Conservation (phyloP, 2,113 vertebrate species). For the Nematolebias whitei region DNA sequence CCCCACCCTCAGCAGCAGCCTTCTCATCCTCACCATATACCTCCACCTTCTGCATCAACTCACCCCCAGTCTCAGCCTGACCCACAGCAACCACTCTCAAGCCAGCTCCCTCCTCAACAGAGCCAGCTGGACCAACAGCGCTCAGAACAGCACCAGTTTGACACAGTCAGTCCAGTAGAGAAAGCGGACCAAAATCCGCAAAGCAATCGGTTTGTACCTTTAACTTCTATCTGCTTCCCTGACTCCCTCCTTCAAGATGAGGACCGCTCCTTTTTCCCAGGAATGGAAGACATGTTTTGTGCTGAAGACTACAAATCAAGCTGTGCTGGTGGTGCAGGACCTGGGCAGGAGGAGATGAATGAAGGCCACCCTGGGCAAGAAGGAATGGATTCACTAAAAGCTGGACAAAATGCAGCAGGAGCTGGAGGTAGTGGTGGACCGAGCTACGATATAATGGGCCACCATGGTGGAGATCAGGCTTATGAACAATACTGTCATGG, state of each 20-base stretch:
- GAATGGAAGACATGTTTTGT: slow-evolving; percentile 97
- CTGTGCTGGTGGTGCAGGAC: slow-evolving; percentile 79
- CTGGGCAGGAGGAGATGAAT: slow-evolving; percentile 77
- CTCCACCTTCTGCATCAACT: slow-evolving; percentile 61
- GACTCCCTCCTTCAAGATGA: slow-evolving; percentile 93
- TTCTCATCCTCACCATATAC: slow-evolving; percentile 74
- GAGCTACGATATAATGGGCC: slow-evolving; percentile 84
- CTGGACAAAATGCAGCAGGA: slow-evolving; percentile 59
- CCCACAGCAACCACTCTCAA: slow-evolving; percentile 70
- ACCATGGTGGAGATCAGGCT: slow-evolving; percentile 81
- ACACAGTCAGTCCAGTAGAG: slow-evolving; percentile 84
- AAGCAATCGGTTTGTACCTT: slow-evolving; percentile 86
- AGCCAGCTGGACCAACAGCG: slow-evolving; percentile 85
- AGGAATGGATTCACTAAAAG: slow-evolving; percentile 74
- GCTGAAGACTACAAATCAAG: slow-evolving; percentile 88
- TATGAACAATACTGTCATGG: slow-evolving; percentile 83
- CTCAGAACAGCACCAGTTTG: slow-evolving; percentile 85
- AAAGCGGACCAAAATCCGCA: slow-evolving; percentile 79
- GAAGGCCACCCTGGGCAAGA: slow-evolving; percentile 70
- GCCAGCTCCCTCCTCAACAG: slow-evolving; percentile 79
- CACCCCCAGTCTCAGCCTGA: slow-evolving; percentile 72
- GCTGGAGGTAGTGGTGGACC: slow-evolving; percentile 65
- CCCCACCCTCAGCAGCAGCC: slow-evolving; percentile 66
- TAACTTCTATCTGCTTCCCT: slow-evolving; percentile 95
- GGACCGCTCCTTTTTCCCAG: slow-evolving; percentile 91